phyloP scores from a whole-genome alignment of 2,113 vertebrate genomes.

The Anas platyrhynchos region DNA sequence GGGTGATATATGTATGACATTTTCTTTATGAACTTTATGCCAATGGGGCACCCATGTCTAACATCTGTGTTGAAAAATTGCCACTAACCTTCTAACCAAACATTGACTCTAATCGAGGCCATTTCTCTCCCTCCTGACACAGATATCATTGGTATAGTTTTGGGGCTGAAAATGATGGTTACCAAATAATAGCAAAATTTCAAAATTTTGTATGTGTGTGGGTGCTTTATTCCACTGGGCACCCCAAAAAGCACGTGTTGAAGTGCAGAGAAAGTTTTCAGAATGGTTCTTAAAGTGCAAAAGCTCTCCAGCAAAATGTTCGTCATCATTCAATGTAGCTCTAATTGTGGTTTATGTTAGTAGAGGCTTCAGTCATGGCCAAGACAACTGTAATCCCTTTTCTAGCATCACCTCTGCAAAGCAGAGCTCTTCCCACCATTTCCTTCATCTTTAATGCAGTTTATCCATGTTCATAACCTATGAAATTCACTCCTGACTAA shows the following conservation, averaged over 20 bases:
- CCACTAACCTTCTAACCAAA: not conserved
- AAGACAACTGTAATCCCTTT: conserved; percentile 7
- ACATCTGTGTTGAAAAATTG: not conserved
- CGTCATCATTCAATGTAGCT: not conserved
- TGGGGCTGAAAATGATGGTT: not conserved
- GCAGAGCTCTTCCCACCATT: not conserved
- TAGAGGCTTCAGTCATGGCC: not conserved
- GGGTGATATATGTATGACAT: not conserved
- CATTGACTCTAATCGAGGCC: not conserved
- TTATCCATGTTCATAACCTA: conserved; percentile 21
- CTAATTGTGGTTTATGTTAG: not conserved
- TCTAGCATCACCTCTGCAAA: not conserved
- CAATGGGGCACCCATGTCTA: not conserved
- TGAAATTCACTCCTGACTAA: conserved; percentile 53
- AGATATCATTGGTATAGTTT: not conserved
- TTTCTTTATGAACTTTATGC: not conserved
- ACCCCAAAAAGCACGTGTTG: not conserved
- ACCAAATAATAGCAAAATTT: not conserved
- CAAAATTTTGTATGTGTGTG: not conserved
- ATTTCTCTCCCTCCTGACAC: not conserved
- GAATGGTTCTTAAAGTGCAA: not conserved
- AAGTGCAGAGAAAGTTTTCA: not conserved
- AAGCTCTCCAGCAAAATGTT: not conserved
- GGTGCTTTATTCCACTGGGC: not conserved
- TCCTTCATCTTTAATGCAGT: conserved; percentile 31